Base-by-base conservation (phyloP, 2,113 vertebrate genomes). In the Callipepla squamata region DNA sequence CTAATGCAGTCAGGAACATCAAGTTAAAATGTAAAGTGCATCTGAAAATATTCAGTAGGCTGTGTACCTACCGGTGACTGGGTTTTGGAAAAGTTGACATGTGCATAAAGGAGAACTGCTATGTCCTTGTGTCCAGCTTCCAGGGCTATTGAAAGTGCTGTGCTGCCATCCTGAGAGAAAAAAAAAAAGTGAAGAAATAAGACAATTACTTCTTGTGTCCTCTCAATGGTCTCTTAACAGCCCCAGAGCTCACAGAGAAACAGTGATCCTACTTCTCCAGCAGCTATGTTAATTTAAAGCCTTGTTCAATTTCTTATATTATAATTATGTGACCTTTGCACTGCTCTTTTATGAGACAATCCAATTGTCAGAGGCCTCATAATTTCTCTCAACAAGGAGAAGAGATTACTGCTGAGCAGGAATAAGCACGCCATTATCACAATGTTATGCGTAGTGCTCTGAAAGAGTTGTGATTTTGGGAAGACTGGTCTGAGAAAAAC, bases 91-190 rank as follows among this genome's bases (percentile, higher is more conserved):
- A 99, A 99, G 98, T 99, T 99, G 80, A 99, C 98, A 0, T 99
- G 99, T 21, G 99, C 99, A 2, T 99, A 99, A 26, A 99, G 98
- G 91, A 99, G 96, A 96, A 99, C 98, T 0, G 99, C 99, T 45
- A 99, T 99, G 96, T 99, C 99, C 92, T 99, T 99, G 97, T 99
- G 99, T 95, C 99, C 99, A 0, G 99, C 99, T 93, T 99, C 99
- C 97, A 99, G 97, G 95, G 99, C 99, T 84, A 99, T 99, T 13
- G 99, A 99, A 97, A 99, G 97, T 14, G 99, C 99, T 7, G 98
- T 99, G 80, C 99, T 99, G 96, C 98, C 99, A 83, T 99, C 99
- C 99, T 99, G 58, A 48, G 34, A 94, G 57, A 82, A 45, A 50
- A 40, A 94, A 63, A 50, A 40, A 94, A 61, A 76, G 16, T 30